Percentiles rank a stretch among this genome's conserved stretches.
Evolutionary conservation across 2,113 vertebrate species (phyloP).

Genomic region (Lota lota): DNA sequence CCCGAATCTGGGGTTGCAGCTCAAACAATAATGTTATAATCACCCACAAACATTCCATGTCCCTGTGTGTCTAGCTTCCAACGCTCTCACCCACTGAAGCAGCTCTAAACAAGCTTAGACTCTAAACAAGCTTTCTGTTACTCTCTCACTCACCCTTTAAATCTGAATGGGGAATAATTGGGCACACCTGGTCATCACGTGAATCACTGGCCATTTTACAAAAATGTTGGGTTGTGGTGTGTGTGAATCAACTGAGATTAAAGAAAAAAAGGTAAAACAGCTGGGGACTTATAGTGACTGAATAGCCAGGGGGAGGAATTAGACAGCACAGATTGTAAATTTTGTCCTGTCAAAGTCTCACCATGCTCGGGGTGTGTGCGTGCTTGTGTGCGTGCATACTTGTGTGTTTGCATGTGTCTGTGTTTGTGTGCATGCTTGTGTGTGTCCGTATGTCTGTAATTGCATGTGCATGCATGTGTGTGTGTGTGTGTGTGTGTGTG

Average conservation of each 20-base stretch:
- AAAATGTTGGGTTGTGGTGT: conserved; percentile 34
- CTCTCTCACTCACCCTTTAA: conserved; percentile 48
- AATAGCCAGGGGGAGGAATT: conserved; percentile 37
- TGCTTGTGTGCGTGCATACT: neutral
- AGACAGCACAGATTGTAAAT: conserved; percentile 29
- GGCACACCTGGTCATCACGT: conserved; percentile 37
- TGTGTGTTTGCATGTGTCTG: neutral
- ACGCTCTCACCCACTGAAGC: conserved; percentile 4
- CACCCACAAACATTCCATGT: conserved; percentile 16
- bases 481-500: conserved; percentile 14
- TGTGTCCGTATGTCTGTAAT: too few relatives aligned
- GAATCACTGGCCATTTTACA: conserved; percentile 23
- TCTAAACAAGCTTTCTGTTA: conserved; percentile 31
- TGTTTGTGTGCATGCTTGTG: neutral
- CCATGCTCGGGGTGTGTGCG: neutral
- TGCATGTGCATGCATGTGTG: neutral
- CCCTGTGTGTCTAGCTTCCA: neutral
- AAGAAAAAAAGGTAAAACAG: conserved; percentile 30
- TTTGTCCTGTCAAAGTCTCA: conserved; percentile 1
- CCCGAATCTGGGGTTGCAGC: neutral
- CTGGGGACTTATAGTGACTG: conserved; percentile 24
- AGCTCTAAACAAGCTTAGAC: conserved; percentile 24
- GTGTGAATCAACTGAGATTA: conserved; percentile 22
- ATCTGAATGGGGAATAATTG: conserved; percentile 42
- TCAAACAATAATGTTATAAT: neutral